Evolutionary conservation across 1,140 invertebrate species (phyloP), one percentile per base, ranked within the genome.

Genomic region (Antheraea pernyi): DNA sequence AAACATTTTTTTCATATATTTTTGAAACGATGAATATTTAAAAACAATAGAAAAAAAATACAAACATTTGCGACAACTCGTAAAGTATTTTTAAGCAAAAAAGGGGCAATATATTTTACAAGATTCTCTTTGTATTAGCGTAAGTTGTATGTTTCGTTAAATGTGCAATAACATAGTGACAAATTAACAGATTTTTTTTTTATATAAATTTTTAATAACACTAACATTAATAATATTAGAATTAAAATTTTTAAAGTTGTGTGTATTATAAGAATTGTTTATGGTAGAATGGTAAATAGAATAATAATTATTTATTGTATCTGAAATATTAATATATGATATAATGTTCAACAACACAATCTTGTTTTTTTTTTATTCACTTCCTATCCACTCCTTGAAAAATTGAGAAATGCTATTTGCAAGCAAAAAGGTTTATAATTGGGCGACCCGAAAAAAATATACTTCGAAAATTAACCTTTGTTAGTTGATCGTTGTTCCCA

Each of bases 281-380:
- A 83, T 77, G 74, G 81, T 85, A 85, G 82, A 83, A 77, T 78
- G 75, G 69, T 70, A 53, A 53, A 77, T 77, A 77, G 79, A 80
- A 85, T 84, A 75, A 76, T 82, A 79, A 78, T 70, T 85, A 87
- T 87, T 87, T 85, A 85, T 86, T 85, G 46, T 85, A 87, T 82
- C 77, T 75, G 76, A 86, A 87, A 84, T 79, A 71, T 76, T 86
- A 85, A 86, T 87, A 85, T 83, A 87, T 84, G 70, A 82, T 82
- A 74, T 11, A 53, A 13, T 53, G 46, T 53, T 53, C 46, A 53
- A 53, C 16, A 79, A 83, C 80, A 78, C 82, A 83, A n/a, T 13
- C 11, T 53, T 53, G 46, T 53, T 53, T 53, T 16, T 53, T 13
- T 16, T 53, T 42, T 42, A 42, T 11, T 11, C 11, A 10, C 11